Percentiles rank a stretch among this genome's conserved stretches.
These are phyloP conservation scores for Drosophila seguyi DNA, from an alignment of 1,140 invertebrate genomes.

Conservation along the genomic window DNA sequence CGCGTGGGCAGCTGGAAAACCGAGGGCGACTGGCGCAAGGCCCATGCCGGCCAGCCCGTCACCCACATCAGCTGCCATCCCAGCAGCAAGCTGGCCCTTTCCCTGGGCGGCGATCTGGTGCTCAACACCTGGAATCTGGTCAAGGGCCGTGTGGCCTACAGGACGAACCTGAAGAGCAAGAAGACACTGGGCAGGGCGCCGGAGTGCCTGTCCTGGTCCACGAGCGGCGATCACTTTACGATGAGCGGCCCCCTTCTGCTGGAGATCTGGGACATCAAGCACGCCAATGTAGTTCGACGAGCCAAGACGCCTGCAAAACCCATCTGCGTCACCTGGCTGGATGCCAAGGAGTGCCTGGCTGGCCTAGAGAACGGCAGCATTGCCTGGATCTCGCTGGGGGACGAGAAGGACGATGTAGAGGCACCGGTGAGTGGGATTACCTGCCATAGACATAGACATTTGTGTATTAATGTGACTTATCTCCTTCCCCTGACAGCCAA, in stretches of 20 bases:
- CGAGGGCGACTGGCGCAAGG: slow-evolving; percentile 90
- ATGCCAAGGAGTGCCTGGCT: slow-evolving; percentile 88
- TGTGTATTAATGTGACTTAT: not conserved
- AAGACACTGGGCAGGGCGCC: slow-evolving; percentile 86
- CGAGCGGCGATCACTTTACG: slow-evolving; percentile 90
- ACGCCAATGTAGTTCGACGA: slow-evolving; percentile 88
- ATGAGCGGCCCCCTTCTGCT: slow-evolving; percentile 89
- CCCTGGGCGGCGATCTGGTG: slow-evolving; percentile 93
- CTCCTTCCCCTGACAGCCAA: slow-evolving; percentile 22
- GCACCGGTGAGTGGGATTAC: slow-evolving; percentile 56
- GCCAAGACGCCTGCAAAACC: slow-evolving; percentile 88
- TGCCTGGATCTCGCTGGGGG: slow-evolving; percentile 87
- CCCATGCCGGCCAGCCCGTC: slow-evolving; percentile 90
- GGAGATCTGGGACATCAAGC: slow-evolving; percentile 92
- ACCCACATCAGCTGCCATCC: slow-evolving; percentile 93
- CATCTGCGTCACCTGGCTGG: slow-evolving; percentile 88
- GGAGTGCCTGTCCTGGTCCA: slow-evolving; percentile 88
- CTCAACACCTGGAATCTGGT: slow-evolving; percentile 97
- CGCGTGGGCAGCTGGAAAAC: slow-evolving; percentile 93
- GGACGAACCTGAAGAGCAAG: slow-evolving; percentile 92
- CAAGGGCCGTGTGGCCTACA: slow-evolving; percentile 93
- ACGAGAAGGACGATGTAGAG: slow-evolving; percentile 10
- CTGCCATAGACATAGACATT: rapidly evolving
- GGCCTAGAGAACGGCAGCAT: slow-evolving; percentile 91
- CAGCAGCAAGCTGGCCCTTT: slow-evolving; percentile 94